Percentiles rank a stretch among this genome's conserved stretches.
Conservation (phyloP, 2,888 invertebrate genomes). For the Carterocephalus palaemon region DNA sequence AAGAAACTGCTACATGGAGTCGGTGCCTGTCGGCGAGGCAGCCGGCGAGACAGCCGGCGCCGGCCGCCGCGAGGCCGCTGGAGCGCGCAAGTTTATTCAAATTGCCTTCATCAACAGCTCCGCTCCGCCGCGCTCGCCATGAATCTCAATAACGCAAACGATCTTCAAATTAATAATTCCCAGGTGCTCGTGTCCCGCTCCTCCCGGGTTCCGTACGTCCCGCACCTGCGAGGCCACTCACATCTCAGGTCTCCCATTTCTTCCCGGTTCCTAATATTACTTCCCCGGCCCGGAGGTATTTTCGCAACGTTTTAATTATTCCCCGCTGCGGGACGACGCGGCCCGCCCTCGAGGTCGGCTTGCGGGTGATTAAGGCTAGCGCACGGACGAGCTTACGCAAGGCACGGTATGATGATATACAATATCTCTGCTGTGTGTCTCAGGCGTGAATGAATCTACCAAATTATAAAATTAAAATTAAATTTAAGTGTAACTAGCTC, state of each 20-base stretch:
- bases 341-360: background rate
- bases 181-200: slow-evolving; percentile 20
- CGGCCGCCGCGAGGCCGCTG: slow-evolving; percentile 25
- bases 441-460: too few species aligned
- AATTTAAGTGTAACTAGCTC: too few species aligned
- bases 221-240: too few species aligned
- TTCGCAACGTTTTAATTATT: slow-evolving; percentile 20
- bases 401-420: too few species aligned
- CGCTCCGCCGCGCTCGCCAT: slow-evolving; percentile 27
- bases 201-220: slow-evolving; percentile 2
- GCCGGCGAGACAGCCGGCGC: too few species aligned
- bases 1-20: background rate
- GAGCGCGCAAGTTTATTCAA: slow-evolving; percentile 48
- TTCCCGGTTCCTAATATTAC: slow-evolving; percentile 18
- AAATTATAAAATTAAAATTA: too few species aligned
- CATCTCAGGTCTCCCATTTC: too few species aligned
- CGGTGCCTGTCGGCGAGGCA: background rate
- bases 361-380: too few species aligned
- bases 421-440: too few species aligned
- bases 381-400: too few species aligned
- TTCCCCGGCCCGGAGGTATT: slow-evolving; percentile 8
- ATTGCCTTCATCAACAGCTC: slow-evolving; percentile 50
- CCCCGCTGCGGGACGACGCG: slow-evolving; percentile 11
- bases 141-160: slow-evolving; percentile 26
- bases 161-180: slow-evolving; percentile 24